phyloP scores from a whole-genome alignment of 1,140 invertebrate species.

The Pararge aegeria region DNA sequence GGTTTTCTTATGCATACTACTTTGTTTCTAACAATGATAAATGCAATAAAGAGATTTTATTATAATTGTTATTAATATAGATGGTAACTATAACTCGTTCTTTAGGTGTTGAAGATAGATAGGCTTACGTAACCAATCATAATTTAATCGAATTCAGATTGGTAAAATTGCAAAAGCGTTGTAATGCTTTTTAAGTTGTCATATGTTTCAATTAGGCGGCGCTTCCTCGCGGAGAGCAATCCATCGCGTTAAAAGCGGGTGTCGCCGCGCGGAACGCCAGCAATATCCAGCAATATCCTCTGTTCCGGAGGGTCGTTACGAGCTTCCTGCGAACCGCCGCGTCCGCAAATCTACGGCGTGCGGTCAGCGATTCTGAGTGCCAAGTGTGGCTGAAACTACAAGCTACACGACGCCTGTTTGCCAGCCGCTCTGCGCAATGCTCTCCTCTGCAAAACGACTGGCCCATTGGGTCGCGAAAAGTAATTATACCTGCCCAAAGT shows the following conservation, averaged over 20 bases:
- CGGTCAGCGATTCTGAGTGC: background rate
- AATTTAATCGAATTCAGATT: no score
- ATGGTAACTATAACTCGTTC: no score
- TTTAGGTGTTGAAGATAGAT: no score
- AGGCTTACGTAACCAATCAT: no score
- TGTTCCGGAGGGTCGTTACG: constrained; percentile 56
- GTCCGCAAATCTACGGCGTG: constrained; percentile 29
- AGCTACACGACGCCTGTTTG: constrained; percentile 20
- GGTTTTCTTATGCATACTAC: no score
- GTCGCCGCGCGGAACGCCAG: constrained; percentile 44
- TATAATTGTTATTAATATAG: no score
- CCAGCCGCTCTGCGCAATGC: no score
- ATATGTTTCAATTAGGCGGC: constrained; percentile 48
- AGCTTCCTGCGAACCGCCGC: constrained; percentile 57
- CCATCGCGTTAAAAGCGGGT: constrained; percentile 23
- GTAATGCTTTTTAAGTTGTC: background rate
- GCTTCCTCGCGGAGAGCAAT: constrained; percentile 41
- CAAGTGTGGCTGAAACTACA: background rate
- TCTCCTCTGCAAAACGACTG: no score
- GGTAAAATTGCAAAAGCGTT: background rate
- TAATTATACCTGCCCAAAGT: no score
- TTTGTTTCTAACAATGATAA: no score
- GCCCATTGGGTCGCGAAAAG: no score
- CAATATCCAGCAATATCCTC: constrained; percentile 47
- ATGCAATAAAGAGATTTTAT: no score